Conservation (phyloP, 2,797 vertebrate species). For the Enteromius unitaeniatus region DNA sequence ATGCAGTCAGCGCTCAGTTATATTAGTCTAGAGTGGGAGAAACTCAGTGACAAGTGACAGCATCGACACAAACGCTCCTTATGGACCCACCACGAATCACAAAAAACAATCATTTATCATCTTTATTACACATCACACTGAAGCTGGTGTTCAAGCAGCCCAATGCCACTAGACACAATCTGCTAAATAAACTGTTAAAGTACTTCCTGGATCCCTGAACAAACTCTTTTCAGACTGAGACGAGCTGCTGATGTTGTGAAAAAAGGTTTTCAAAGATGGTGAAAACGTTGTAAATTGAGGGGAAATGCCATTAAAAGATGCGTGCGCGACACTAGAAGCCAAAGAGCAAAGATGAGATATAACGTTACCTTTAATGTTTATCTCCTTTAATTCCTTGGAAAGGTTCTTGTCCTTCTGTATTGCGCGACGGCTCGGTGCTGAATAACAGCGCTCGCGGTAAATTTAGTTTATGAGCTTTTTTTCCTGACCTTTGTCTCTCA, state of each 20-base stretch:
- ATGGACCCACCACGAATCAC: neutral
- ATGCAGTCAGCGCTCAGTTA: conserved; percentile 36
- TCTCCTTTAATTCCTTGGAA: conserved; percentile 62
- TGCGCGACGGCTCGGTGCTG: conserved; percentile 63
- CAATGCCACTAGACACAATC: neutral
- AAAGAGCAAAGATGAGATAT: neutral
- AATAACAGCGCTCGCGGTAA: conserved; percentile 73
- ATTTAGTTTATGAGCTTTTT: conserved; percentile 81
- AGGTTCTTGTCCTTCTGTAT: conserved; percentile 64
- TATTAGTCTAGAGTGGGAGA: conserved; percentile 31
- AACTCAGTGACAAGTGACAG: conserved; percentile 39
- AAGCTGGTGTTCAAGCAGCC: neutral
- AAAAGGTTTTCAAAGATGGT: neutral
- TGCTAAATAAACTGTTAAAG: neutral
- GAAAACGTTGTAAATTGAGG: neutral
- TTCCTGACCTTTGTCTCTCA: conserved; percentile 92
- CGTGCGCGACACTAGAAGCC: neutral
- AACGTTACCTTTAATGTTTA: conserved; percentile 66
- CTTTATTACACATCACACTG: neutral
- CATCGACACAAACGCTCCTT: conserved; percentile 20
- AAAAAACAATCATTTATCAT: neutral
- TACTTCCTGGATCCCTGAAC: conserved; percentile 10
- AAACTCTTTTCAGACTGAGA: neutral
- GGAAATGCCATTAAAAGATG: neutral
- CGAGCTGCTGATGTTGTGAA: neutral